Percentiles rank a stretch among this genome's conserved stretches.
Evolutionary conservation across 2,888 invertebrate species (phyloP).

Genomic region (Anthoptus insignis): DNA sequence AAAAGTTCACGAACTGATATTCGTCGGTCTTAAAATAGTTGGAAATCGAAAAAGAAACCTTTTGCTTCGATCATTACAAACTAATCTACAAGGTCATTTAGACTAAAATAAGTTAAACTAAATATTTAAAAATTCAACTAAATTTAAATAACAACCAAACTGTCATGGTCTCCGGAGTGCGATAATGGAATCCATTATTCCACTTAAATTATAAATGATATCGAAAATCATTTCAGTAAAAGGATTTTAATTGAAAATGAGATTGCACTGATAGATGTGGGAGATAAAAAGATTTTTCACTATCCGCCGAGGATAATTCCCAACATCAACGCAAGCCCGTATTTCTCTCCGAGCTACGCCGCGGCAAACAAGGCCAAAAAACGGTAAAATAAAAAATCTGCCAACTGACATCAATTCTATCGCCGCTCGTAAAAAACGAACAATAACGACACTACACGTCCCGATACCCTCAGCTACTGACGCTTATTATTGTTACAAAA

Average conservation of each 20-base stretch:
- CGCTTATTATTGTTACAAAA: constrained; percentile 56
- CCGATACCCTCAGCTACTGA: constrained; percentile 76
- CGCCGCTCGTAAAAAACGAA: constrained; percentile 79
- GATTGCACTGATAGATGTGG: background rate
- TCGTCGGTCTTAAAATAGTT: too few relatives aligned
- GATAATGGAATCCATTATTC: background rate
- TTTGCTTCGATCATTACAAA: too few relatives aligned
- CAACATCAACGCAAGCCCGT: background rate
- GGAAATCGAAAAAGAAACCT: too few relatives aligned
- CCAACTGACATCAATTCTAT: constrained; percentile 87
- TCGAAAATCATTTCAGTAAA: constrained; percentile 3
- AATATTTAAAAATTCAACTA: too few relatives aligned
- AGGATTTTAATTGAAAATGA: constrained; percentile 3
- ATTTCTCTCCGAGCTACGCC: background rate
- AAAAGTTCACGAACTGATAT: too few relatives aligned
- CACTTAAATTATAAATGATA: background rate
- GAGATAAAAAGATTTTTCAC: too few relatives aligned
- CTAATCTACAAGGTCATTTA: too few relatives aligned
- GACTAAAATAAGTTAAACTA: too few relatives aligned
- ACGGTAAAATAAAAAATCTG: constrained; percentile 85
- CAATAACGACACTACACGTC: constrained; percentile 76
- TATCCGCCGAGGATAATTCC: too few relatives aligned
- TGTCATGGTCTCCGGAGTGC: background rate
- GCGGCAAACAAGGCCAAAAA: constrained; percentile 76
- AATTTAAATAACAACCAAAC: background rate